A percentile compares a stretch with the other conserved stretches of the same genome.
Evolutionary conservation across 2,888 invertebrate genomes (phyloP).

Genomic region (Amorpha juglandis): DNA sequence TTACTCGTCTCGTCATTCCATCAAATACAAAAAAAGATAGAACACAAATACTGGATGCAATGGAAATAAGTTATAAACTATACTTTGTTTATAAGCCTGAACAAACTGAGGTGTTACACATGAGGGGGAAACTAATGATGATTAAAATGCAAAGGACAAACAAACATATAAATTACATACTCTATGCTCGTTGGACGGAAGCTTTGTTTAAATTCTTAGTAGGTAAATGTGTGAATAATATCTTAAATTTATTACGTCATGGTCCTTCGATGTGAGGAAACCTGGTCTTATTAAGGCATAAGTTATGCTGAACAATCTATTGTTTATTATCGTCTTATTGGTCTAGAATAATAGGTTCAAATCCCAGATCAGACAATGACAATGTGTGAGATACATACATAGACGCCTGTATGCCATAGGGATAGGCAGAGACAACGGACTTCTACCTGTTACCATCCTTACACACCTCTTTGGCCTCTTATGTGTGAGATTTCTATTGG

Average conservation of each 20-base stretch:
- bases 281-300: not conserved
- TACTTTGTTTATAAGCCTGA: not conserved
- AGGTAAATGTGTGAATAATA: not conserved
- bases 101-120: conserved; percentile 33
- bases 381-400: no score
- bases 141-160: conserved; percentile 32
- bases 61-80: not conserved
- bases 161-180: conserved; percentile 16
- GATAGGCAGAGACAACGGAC: no score
- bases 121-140: conserved; percentile 41
- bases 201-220: conserved; percentile 3
- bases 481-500: no score
- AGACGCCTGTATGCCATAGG: no score
- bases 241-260: not conserved
- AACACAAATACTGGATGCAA: conserved; percentile 2
- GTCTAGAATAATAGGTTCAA: no score
- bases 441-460: no score
- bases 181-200: conserved; percentile 8
- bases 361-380: no score
- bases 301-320: not conserved
- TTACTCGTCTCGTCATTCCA: no score
- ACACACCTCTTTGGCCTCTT: no score
- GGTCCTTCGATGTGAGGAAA: conserved; percentile 4
- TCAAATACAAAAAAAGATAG: no score
- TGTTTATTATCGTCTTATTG: no score